A percentile compares a stretch with the other conserved stretches of the same genome.
Evolutionary conservation across 2,888 invertebrate species (phyloP).

Genomic region (Dasysyrphus tricinctus): DNA sequence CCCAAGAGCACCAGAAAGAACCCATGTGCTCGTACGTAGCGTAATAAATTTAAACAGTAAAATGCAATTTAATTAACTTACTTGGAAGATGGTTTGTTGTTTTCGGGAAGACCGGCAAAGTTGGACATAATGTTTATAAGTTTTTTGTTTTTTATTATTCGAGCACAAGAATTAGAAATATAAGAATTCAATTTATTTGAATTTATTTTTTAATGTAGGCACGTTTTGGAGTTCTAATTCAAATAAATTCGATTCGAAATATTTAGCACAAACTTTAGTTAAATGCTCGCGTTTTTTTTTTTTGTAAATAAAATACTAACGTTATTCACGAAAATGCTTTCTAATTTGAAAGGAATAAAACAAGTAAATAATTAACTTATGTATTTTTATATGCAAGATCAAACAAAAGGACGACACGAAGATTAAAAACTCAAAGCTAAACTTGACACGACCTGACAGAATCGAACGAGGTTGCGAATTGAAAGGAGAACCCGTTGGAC

Average conservation of each 20-base stretch:
- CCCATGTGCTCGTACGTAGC: slow-evolving; percentile 14
- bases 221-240: slow-evolving; percentile 34
- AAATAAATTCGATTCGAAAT: slow-evolving; percentile 4
- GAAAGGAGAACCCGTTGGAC: slow-evolving; percentile 54
- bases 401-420: slow-evolving; percentile 54
- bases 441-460: slow-evolving; percentile 51
- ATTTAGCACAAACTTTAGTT: slow-evolving; percentile 4
- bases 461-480: slow-evolving; percentile 61
- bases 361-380: slow-evolving; percentile 21
- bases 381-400: slow-evolving; percentile 33
- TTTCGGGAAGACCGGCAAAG: slow-evolving; percentile 82
- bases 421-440: slow-evolving; percentile 42
- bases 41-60: slow-evolving; percentile 6
- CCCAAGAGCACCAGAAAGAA: not conserved
- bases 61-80: slow-evolving; percentile 81
- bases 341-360: slow-evolving; percentile 18
- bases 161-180: slow-evolving; percentile 22
- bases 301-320: slow-evolving; percentile 42
- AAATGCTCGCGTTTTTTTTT: not conserved
- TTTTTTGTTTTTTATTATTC: slow-evolving; percentile 9
- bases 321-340: not conserved
- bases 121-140: slow-evolving; percentile 79
- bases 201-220: slow-evolving; percentile 32
- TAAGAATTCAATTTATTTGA: slow-evolving; percentile 30
- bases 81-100: slow-evolving; percentile 87